Percentiles rank a stretch among this genome's conserved stretches.
Evolutionary conservation across 2,888 invertebrate species (phyloP).

Genomic region (Fragum whitleyi): DNA sequence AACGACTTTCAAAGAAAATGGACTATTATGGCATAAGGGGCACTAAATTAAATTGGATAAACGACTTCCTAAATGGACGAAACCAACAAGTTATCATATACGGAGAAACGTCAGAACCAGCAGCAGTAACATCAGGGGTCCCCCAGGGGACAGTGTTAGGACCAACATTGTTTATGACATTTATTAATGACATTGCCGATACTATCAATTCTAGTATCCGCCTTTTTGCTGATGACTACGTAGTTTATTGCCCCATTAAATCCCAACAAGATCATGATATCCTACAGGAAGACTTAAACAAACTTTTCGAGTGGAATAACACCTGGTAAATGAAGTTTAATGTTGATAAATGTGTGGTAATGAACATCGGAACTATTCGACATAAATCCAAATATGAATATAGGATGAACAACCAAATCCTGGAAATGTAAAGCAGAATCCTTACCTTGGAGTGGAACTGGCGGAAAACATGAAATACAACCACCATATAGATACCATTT

Average conservation of each 20-base stretch:
- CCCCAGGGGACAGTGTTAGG: conserved; percentile 22
- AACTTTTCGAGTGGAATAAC: too few species aligned
- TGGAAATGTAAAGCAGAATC: conserved; percentile 2
- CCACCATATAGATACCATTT: too few species aligned
- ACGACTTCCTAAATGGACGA: conserved; percentile 18
- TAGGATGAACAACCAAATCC: too few species aligned
- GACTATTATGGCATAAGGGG: too few species aligned
- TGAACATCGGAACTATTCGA: too few species aligned
- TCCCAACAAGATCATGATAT: neutral
- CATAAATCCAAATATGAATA: too few species aligned
- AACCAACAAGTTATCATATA: too few species aligned
- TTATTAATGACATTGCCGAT: conserved; percentile 35
- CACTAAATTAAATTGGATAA: conserved; percentile 15
- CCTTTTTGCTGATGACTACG: too few species aligned
- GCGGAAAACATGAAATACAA: too few species aligned
- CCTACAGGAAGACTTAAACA: conserved; percentile 6
- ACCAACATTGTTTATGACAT: conserved; percentile 26
- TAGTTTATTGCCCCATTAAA: too few species aligned
- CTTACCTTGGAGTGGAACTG: conserved; percentile 16
- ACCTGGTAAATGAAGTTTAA: conserved; percentile 43
- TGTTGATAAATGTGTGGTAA: conserved; percentile 27
- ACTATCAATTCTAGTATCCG: conserved; percentile 16
- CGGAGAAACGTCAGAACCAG: too few species aligned
- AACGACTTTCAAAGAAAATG: too few species aligned
- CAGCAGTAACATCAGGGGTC: neutral